Evolutionary conservation across 2,888 invertebrate species (phyloP), one percentile per base, ranked within the genome.

Genomic region (Drosophila hamatofila): DNA sequence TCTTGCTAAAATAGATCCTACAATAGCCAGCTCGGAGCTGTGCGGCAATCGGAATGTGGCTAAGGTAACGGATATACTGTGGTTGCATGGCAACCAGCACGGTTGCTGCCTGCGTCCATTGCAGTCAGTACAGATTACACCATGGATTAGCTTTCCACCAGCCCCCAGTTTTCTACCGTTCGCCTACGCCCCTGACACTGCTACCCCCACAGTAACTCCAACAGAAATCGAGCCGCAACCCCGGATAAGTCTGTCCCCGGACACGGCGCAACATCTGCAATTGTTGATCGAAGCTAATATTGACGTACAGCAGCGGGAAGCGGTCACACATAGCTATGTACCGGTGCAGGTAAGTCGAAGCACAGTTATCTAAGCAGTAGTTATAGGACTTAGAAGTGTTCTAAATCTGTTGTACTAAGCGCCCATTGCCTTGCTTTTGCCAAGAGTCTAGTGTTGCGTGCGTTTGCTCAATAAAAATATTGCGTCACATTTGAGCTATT

Each of bases 131-230:
- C 92, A 93, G 79, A 89, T 94, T 41, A 92, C 91, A 7, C 93
- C 94, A 39, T 94, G 94, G 94, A 92, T 94, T 21, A 90, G 92
- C 21, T 94, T 94, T 76, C 94, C 94, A 2, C 3, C 70, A 9
- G 77, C 84, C 90, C 91, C 91, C 9, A 92, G 92, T 69, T 90
- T 93, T 71, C 92, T 92, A 54, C 92, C 93, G n/a, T 92, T 93
- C 67, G 90, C 90, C 37, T 88, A 91, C 69, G 72, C 77, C 7
- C 44, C 74, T n/a, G 72, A 75, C 48, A 71, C 54, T 1, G 8
- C 46, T 12, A 78, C 83, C 11, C 75, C 83, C 7, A 60, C 66
- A 68, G 33, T 70, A 77, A 21, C 82, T 80, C 66, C 77, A 68
- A 70, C 75, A 67, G 72, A 74, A 42, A 48, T 63, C 1, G 39